Evolutionary conservation across 1,140 invertebrate species (phyloP).

Genomic region (Latrodectus geometricus): DNA sequence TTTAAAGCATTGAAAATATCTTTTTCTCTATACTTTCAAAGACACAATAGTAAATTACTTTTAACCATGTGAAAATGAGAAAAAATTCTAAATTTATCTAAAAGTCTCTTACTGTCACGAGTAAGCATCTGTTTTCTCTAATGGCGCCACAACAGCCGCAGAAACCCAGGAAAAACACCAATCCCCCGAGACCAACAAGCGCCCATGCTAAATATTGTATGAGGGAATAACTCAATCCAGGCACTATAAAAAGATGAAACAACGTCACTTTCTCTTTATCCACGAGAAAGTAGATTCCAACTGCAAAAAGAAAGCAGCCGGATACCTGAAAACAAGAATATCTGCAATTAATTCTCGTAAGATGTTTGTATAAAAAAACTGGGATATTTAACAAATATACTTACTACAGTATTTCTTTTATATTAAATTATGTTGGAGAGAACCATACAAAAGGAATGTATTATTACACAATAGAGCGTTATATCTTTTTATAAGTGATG

Average conservation of each 20-base stretch:
- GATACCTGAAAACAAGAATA: conserved; percentile 68
- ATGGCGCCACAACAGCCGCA: conserved; percentile 73
- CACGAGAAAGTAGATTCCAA: conserved; percentile 71
- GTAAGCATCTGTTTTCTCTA: conserved; percentile 71
- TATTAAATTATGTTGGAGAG: too few species aligned
- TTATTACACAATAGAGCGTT: too few species aligned
- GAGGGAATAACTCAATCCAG: conserved; percentile 67
- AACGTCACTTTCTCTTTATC: conserved; percentile 71
- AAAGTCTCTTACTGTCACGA: conserved; percentile 71
- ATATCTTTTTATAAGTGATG: too few species aligned
- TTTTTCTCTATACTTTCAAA: too few species aligned
- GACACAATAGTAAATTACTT: too few species aligned
- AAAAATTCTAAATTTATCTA: not conserved
- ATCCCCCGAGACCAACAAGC: conserved; percentile 71
- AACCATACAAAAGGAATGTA: too few species aligned
- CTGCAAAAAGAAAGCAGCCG: conserved; percentile 71
- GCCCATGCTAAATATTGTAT: conserved; percentile 71
- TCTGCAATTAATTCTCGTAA: too few species aligned
- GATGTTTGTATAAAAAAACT: not conserved
- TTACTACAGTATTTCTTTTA: too few species aligned
- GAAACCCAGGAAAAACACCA: conserved; percentile 71
- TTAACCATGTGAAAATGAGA: not conserved
- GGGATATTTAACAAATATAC: not conserved
- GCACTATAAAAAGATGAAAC: conserved; percentile 70
- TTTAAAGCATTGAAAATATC: too few species aligned